Evolutionary conservation across 2,113 vertebrate species (phyloP).

Genomic region (Hydrochoerus hydrochaeris): DNA sequence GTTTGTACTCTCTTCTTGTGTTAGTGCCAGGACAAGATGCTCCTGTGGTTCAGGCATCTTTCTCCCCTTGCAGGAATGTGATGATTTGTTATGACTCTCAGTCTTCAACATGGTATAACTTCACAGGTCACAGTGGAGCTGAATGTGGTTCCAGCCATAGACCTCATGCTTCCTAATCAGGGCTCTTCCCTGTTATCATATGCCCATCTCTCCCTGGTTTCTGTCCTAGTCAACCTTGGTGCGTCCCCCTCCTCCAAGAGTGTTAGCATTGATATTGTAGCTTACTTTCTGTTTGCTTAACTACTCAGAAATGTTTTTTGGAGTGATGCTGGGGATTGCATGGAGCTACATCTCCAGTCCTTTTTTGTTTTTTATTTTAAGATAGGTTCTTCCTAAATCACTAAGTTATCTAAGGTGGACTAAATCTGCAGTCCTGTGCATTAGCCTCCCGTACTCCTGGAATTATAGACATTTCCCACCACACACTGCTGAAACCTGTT

Average conservation of each 20-base stretch:
- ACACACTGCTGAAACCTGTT: background rate
- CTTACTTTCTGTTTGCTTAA: background rate
- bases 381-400: background rate
- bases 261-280: background rate
- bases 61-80: background rate
- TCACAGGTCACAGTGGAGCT: background rate
- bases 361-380: background rate
- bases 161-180: background rate
- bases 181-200: background rate
- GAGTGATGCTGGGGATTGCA: background rate
- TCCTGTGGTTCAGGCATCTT: background rate
- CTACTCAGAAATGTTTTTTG: background rate
- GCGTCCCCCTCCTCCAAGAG: background rate
- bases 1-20: background rate
- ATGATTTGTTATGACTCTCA: background rate
- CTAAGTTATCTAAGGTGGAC: background rate
- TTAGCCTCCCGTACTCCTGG: background rate
- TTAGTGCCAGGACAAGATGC: background rate
- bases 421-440: background rate
- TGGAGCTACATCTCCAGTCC: background rate
- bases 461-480: background rate
- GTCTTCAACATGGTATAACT: background rate
- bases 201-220: background rate
- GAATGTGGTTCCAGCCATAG: background rate
- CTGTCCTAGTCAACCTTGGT: background rate